A percentile compares a stretch with the other conserved stretches of the same genome.
phyloP scores from a whole-genome alignment of 2,113 vertebrate genomes.

The Puma concolor region DNA sequence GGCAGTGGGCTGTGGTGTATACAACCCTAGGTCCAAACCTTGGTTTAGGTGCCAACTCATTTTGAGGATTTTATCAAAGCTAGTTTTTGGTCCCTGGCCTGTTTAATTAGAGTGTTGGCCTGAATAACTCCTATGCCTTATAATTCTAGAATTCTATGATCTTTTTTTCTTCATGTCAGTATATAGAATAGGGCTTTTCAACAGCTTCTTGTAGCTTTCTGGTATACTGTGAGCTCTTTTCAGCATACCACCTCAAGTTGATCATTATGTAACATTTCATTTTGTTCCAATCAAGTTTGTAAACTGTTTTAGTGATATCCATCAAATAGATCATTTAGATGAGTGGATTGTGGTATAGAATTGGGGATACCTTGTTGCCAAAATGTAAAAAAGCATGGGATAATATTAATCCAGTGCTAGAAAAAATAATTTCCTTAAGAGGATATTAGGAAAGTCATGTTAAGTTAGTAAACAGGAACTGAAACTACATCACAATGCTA shows the following conservation, averaged over 20 bases:
- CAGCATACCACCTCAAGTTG: background rate
- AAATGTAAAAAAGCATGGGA: background rate
- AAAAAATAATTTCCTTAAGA: background rate
- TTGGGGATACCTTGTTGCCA: background rate
- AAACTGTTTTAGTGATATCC: background rate
- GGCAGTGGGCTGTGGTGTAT: background rate
- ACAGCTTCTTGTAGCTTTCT: background rate
- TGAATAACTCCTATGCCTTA: background rate
- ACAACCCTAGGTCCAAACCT: background rate
- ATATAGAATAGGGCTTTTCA: background rate
- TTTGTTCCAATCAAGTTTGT: background rate
- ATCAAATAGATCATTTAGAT: background rate
- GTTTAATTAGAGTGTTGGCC: background rate
- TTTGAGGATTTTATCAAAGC: background rate
- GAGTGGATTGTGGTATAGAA: background rate
- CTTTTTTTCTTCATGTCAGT: background rate
- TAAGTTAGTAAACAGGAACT: background rate
- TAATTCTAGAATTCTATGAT: background rate
- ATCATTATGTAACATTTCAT: background rate
- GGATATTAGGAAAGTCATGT: background rate
- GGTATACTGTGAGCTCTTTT: background rate
- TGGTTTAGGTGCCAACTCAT: background rate
- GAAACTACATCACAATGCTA: background rate
- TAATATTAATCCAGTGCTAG: background rate
- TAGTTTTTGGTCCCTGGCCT: background rate